phyloP scores from a whole-genome alignment of 2,113 vertebrate species.

The Sorex fumeus region DNA sequence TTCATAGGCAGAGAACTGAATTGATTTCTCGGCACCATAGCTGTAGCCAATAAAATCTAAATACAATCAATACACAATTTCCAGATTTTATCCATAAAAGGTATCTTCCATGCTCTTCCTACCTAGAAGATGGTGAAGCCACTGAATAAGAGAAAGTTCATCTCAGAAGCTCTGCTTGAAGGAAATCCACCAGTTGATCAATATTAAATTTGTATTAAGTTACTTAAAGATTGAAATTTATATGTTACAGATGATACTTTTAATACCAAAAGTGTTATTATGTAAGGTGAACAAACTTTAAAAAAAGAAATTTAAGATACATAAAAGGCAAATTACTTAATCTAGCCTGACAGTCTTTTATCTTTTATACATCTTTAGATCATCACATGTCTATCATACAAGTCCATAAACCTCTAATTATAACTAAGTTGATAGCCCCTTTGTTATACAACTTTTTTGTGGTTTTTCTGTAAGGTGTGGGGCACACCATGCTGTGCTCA shows the following conservation, averaged over 20 bases:
- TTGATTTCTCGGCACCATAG: not conserved
- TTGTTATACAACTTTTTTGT: too few species aligned
- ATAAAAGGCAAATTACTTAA: not conserved
- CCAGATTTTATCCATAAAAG: too few species aligned
- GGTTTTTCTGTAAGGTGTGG: too few species aligned
- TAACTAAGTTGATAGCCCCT: too few species aligned
- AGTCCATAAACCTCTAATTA: too few species aligned
- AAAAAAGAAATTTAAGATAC: not conserved
- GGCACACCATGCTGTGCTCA: too few species aligned
- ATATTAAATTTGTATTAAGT: not conserved
- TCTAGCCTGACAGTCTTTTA: not conserved
- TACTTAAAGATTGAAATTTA: not conserved
- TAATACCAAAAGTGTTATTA: not conserved
- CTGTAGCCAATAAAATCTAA: not conserved
- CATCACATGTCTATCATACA: too few species aligned
- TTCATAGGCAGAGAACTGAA: not conserved
- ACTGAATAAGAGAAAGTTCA: not conserved
- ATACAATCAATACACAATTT: not conserved
- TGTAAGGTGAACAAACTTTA: not conserved
- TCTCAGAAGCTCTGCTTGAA: not conserved
- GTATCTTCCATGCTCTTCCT: too few species aligned
- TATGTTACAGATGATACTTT: not conserved
- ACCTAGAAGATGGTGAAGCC: not conserved
- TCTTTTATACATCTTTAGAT: too few species aligned
- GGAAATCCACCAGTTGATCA: not conserved